Conservation (phyloP, 2,888 invertebrate genomes). For the Omphaloscelis lunosa region DNA sequence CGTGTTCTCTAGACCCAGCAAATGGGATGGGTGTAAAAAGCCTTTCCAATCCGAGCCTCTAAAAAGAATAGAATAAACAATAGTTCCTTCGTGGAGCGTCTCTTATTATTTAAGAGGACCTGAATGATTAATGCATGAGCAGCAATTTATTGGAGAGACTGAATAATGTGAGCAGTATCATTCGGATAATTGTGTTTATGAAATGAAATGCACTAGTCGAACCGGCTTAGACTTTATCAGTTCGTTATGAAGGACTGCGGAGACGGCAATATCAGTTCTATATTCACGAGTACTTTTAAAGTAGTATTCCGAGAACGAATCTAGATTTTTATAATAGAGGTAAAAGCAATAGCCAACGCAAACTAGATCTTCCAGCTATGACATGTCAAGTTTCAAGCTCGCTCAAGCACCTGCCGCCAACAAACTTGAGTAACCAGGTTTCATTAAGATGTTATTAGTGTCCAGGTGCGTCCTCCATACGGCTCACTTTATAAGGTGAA, state of each 20-base stretch:
- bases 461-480: slow-evolving; percentile 53
- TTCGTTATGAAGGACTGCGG: slow-evolving; percentile 34
- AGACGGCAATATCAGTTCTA: neutral
- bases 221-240: slow-evolving; percentile 58
- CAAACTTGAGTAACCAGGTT: slow-evolving; percentile 49
- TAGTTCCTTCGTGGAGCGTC: slow-evolving; percentile 83
- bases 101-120: slow-evolving; percentile 88
- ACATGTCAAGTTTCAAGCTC: slow-evolving; percentile 28
- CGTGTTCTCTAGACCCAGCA: slow-evolving; percentile 82
- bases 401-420: slow-evolving; percentile 25
- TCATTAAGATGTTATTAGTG: slow-evolving; percentile 61
- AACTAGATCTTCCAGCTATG: slow-evolving; percentile 18
- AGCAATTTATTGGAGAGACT: slow-evolving; percentile 82
- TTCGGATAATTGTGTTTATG: slow-evolving; percentile 80
- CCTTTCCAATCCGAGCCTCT: slow-evolving; percentile 88
- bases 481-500: slow-evolving; percentile 54
- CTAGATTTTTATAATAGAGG: slow-evolving; percentile 3
- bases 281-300: slow-evolving; percentile 11
- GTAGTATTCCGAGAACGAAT: slow-evolving; percentile 15
- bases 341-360: slow-evolving; percentile 8
- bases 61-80: slow-evolving; percentile 87
- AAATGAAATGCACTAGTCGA: slow-evolving; percentile 66
- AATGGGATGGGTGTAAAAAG: slow-evolving; percentile 86
- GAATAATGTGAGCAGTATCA: slow-evolving; percentile 81
- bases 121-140: slow-evolving; percentile 88